A percentile compares a stretch with the other conserved stretches of the same genome.
Conservation (phyloP, 2,888 invertebrate species). For the Caenorhabditis wallacei region DNA sequence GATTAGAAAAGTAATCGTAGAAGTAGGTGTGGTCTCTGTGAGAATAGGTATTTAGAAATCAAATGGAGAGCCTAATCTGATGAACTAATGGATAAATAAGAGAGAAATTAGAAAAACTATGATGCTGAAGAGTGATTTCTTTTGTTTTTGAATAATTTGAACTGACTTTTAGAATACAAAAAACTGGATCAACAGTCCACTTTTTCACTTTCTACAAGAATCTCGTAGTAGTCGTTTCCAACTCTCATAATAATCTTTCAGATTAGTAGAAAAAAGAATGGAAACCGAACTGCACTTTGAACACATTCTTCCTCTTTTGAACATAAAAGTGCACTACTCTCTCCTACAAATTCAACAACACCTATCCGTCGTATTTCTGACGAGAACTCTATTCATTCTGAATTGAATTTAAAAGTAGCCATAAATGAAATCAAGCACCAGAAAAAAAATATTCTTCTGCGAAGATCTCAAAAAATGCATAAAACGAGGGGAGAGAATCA, state of each 20-base stretch:
- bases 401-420: conserved; percentile 11
- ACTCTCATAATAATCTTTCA: too few species aligned
- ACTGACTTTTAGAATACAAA: too few species aligned
- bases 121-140: background rate
- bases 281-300: too few species aligned
- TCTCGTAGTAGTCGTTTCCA: too few species aligned
- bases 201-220: too few species aligned
- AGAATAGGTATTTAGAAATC: background rate
- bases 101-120: conserved; percentile 6
- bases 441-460: conserved; percentile 1
- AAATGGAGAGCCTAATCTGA: conserved; percentile 19
- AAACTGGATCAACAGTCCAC: too few species aligned
- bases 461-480: conserved; percentile 13
- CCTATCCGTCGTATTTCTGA: background rate
- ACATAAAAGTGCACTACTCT: conserved; percentile 33
- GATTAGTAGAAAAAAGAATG: too few species aligned
- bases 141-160: too few species aligned
- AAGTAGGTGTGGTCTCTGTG: conserved; percentile 17
- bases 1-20: conserved; percentile 2
- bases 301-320: background rate
- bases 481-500: conserved; percentile 9
- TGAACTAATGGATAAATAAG: conserved; percentile 26
- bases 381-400: conserved; percentile 17
- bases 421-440: background rate
- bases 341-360: conserved; percentile 11